A percentile compares a stretch with the other conserved stretches of the same genome.
Conservation (phyloP, 2,888 invertebrate genomes). For the Ceratothoa steindachneri region DNA sequence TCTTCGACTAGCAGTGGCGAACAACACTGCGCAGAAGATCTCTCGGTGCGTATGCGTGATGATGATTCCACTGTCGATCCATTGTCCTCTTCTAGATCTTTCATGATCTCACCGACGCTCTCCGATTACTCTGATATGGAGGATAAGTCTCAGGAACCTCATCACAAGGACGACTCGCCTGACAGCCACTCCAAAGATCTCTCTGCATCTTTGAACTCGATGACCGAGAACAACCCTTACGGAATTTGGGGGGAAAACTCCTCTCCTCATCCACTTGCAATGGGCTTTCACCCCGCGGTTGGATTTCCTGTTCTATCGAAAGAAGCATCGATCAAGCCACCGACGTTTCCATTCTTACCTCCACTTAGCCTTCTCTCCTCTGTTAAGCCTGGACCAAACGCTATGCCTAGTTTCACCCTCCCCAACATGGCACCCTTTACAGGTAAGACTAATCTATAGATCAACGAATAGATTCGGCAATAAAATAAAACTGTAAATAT, state of each 20-base stretch:
- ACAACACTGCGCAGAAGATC: constrained; percentile 41
- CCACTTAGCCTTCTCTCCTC: neutral
- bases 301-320: neutral
- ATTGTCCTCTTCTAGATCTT: constrained; percentile 33
- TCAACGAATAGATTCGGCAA: no score
- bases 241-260: neutral
- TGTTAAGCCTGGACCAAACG: neutral
- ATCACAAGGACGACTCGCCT: neutral
- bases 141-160: neutral
- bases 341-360: constrained; percentile 4
- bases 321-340: neutral
- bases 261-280: neutral
- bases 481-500: no score
- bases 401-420: neutral
- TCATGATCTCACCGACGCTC: constrained; percentile 45
- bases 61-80: constrained; percentile 35
- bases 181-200: constrained; percentile 1
- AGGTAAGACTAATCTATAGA: neutral
- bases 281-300: neutral
- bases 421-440: neutral
- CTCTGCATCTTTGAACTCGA: neutral
- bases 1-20: constrained; percentile 49
- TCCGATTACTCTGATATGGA: constrained; percentile 42
- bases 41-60: constrained; percentile 32
- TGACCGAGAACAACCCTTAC: neutral